A percentile compares a stretch with the other conserved stretches of the same genome.
Conservation (phyloP, 1,140 invertebrate genomes). For the Bactericera cockerelli region DNA sequence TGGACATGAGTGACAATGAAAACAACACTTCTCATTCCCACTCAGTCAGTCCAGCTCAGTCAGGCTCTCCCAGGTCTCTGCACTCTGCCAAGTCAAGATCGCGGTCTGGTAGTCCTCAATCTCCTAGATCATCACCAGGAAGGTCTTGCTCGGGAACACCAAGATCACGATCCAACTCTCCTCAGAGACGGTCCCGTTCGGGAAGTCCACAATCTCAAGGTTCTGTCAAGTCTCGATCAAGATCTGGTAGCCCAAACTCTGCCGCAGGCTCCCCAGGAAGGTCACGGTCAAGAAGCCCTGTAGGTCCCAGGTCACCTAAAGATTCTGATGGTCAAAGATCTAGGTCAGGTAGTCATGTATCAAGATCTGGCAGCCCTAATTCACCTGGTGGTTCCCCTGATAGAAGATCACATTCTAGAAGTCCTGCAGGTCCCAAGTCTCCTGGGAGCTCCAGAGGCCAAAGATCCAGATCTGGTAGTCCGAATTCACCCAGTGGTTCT, state of each 20-base stretch:
- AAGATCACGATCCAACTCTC: conserved; percentile 13
- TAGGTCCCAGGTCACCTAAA: background rate
- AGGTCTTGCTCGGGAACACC: background rate
- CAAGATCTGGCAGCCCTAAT: too few species aligned
- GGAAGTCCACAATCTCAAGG: background rate
- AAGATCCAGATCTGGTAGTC: background rate
- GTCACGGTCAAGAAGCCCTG: background rate
- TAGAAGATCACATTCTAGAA: too few species aligned
- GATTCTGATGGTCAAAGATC: background rate
- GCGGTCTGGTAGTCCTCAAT: background rate
- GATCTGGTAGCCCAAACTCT: conserved; percentile 10
- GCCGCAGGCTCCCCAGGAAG: conserved; percentile 10
- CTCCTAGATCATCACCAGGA: background rate
- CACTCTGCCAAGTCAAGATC: conserved; percentile 6
- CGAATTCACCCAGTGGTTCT: background rate
- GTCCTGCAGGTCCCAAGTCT: too few species aligned
- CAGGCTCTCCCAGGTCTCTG: conserved; percentile 11
- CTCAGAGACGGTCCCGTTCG: conserved; percentile 12
- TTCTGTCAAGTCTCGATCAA: background rate
- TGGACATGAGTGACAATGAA: too few species aligned
- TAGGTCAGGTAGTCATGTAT: too few species aligned
- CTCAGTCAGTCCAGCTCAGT: conserved; percentile 8
- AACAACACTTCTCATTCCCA: too few species aligned
- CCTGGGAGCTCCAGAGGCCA: background rate
- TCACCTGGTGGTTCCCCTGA: background rate